A percentile compares a stretch with the other conserved stretches of the same genome.
phyloP scores from a whole-genome alignment of 2,113 vertebrate species.

The Paraplagusia blochii region DNA sequence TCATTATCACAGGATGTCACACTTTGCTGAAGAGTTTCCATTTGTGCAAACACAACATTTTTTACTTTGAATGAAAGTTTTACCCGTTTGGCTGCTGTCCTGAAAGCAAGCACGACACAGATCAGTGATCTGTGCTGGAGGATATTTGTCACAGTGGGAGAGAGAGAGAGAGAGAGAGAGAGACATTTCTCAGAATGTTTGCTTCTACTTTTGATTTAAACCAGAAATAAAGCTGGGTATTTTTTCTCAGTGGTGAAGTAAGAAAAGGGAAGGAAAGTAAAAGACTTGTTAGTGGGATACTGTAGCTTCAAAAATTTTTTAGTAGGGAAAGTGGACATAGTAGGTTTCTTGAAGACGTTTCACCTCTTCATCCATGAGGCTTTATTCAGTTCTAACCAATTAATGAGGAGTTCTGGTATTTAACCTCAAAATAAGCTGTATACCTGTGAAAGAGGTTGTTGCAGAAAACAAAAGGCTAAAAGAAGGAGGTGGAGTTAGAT shows the following conservation, averaged over 20 bases:
- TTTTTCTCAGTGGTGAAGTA: conserved; percentile 6
- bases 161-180: background rate
- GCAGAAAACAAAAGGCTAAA: too few species aligned
- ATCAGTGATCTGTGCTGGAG: conserved; percentile 10
- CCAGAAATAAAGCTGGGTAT: conserved; percentile 22
- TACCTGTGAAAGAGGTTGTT: too few species aligned
- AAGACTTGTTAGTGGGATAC: too few species aligned
- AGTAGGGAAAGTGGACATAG: too few species aligned
- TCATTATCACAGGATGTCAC: conserved; percentile 8
- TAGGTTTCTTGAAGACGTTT: too few species aligned
- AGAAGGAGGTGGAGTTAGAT: too few species aligned
- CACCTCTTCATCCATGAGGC: too few species aligned
- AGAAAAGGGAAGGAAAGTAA: too few species aligned
- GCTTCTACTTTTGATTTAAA: conserved; percentile 32
- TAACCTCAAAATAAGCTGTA: too few species aligned
- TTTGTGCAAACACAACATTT: conserved; percentile 30
- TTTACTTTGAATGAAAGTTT: conserved; percentile 31
- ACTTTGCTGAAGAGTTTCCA: background rate
- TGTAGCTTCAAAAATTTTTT: too few species aligned
- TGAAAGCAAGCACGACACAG: conserved; percentile 10
- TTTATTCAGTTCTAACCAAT: too few species aligned
- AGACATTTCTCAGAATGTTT: conserved; percentile 18
- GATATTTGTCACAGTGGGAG: conserved; percentile 8
- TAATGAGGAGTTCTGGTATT: too few species aligned
- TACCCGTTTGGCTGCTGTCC: conserved; percentile 2